A percentile compares a stretch with the other conserved stretches of the same genome.
Conservation (phyloP, 92 coral and sea anemone genomes). For the Epizoanthus ramosus region DNA sequence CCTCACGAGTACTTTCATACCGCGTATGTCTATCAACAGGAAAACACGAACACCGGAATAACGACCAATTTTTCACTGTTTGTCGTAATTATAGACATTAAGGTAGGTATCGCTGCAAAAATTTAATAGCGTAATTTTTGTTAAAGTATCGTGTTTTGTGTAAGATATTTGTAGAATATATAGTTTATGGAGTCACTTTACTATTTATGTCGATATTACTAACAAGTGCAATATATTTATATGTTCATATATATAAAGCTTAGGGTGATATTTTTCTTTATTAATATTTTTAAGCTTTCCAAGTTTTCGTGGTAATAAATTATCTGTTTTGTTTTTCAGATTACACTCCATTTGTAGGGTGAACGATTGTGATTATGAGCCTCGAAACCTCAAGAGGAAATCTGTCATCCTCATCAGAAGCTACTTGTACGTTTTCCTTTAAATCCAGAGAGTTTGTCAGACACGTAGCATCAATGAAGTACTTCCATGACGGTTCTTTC, state of each 20-base stretch:
- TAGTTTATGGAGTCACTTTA: not conserved
- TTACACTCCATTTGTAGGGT: conserved; percentile 5
- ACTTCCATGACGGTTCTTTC: conserved; percentile 55
- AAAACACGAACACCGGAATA: conserved; percentile 18
- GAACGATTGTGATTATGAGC: not conserved
- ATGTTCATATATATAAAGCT: not conserved
- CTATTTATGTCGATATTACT: conserved; percentile 26
- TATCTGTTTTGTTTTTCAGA: not conserved
- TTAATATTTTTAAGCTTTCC: not conserved
- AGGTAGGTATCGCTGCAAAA: conserved; percentile 7
- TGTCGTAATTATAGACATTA: not conserved
- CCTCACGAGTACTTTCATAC: conserved; percentile 13
- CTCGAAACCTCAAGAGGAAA: conserved; percentile 19
- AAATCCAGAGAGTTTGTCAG: conserved; percentile 30
- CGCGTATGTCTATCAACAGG: conserved; percentile 26
- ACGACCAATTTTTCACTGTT: not conserved
- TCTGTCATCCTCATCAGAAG: conserved; percentile 17
- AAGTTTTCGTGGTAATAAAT: not conserved
- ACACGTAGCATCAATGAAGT: conserved; percentile 39
- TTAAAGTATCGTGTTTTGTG: not conserved
- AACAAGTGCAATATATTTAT: not conserved
- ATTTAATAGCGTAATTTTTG: not conserved
- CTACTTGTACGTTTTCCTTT: conserved; percentile 27
- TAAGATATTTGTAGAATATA: not conserved
- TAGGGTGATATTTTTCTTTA: not conserved